Conservation (phyloP, 2,888 invertebrate species). For the Mythimna lalbum region DNA sequence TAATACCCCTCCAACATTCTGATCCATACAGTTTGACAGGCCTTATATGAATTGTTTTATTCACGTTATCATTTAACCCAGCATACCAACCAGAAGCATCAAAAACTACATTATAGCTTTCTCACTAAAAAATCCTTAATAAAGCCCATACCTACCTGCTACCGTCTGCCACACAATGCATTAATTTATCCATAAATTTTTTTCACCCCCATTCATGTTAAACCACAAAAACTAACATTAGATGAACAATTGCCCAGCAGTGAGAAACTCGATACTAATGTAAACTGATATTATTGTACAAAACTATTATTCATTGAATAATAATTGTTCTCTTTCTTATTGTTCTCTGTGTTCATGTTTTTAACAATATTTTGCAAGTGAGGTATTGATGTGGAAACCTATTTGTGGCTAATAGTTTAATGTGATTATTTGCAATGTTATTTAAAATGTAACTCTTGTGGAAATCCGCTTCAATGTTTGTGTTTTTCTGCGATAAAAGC, state of each 20-base stretch:
- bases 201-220: slow-evolving; percentile 40
- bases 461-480: slow-evolving; percentile 21
- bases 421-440: slow-evolving; percentile 29
- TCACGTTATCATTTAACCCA: not conserved
- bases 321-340: slow-evolving; percentile 51
- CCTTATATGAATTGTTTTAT: no score
- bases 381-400: slow-evolving; percentile 67
- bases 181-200: slow-evolving; percentile 41
- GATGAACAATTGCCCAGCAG: slow-evolving; percentile 44
- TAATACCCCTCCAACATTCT: no score
- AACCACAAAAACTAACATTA: slow-evolving; percentile 54
- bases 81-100: not conserved
- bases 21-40: no score
- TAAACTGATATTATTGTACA: slow-evolving; percentile 66
- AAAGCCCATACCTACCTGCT: slow-evolving; percentile 38
- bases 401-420: slow-evolving; percentile 53
- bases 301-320: slow-evolving; percentile 26
- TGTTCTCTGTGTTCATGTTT: slow-evolving; percentile 52
- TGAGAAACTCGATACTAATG: slow-evolving; percentile 57
- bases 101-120: not conserved
- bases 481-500: not conserved
- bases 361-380: slow-evolving; percentile 74
- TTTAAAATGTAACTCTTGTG: slow-evolving; percentile 17
- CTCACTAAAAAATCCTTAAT: not conserved
- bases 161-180: slow-evolving; percentile 28